Evolutionary conservation across 2,113 vertebrate genomes (phyloP), one percentile per base, ranked within the genome.

Genomic region (Leptobrachium ailaonicum): DNA sequence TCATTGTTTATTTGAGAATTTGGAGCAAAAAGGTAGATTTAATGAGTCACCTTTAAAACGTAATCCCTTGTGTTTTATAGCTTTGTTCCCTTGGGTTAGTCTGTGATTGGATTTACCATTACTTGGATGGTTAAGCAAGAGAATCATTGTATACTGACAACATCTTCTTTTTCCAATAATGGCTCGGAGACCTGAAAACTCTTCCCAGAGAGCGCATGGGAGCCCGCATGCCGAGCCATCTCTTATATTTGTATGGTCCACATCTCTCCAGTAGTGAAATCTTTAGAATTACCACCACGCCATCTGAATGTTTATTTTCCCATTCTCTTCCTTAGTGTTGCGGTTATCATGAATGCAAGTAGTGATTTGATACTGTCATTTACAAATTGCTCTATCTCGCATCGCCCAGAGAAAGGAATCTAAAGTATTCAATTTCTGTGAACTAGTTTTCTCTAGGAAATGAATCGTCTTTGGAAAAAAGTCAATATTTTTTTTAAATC

Each of bases 371-470:
- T 47, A 12, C 20, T 60, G 11, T 41, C 44, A 76, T 76, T 66
- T 76, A 76, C 74, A 76, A 66, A 66, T 63, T 75, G 58, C 43
- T 64, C 11, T 64, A 50, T 50, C 47, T 47, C 45, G 32, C 5
- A 12, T 54, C n/a, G 12, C 71, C 71, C 58, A 73, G 56, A 62
- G 12, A 73, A 14, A 43, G 43, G 60, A n/a, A 43, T 42, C 44
- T 64, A 5, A 11, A 47, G 63, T 74, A 63, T 14, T 42, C 72
- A 42, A 43, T 60, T 63, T 20, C 56, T 58, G 2, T 58, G 13
- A 58, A 12, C 56, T 11, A 58, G 2, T 60, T 60, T 60, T 60
- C 10, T 60, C 56, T 13, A 10, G 4, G 56, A 60, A 12, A 13
- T 60, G 56, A 60, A 11, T 1, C 9, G 2, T 43, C 20, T 32